Percentiles rank a stretch among this genome's conserved stretches.
Conservation (phyloP, 2,113 vertebrate genomes). For the Myiopsitta monachus region DNA sequence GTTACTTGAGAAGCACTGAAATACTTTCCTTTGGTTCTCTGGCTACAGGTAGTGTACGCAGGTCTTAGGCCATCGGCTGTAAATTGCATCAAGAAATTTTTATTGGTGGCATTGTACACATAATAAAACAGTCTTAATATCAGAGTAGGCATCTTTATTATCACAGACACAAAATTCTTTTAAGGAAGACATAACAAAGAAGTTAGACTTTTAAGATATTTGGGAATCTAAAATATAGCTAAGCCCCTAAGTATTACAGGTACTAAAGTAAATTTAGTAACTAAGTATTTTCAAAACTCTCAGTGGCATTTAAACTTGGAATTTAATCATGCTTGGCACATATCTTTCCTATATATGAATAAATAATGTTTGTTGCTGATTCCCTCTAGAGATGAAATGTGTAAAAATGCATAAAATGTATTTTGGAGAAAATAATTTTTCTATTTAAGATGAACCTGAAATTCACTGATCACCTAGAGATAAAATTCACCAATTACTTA, state of each 20-base stretch:
- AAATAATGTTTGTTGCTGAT: not conserved
- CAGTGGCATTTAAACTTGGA: not conserved
- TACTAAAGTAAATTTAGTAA: not conserved
- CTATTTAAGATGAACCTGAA: not conserved
- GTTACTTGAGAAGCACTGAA: not conserved
- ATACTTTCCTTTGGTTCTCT: not conserved
- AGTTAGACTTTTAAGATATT: not conserved
- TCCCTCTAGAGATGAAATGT: not conserved
- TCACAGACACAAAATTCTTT: not conserved
- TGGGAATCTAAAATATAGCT: not conserved
- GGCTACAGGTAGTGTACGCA: not conserved
- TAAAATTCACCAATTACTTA: not conserved
- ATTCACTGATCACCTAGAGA: not conserved
- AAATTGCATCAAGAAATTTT: not conserved
- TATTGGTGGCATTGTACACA: not conserved
- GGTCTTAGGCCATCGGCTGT: not conserved
- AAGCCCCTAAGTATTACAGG: not conserved
- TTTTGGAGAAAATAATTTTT: not conserved
- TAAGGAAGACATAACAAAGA: not conserved
- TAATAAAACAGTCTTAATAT: not conserved
- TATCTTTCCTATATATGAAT: not conserved
- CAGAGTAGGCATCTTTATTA: not conserved
- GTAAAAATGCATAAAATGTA: not conserved
- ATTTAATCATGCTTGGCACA: not conserved
- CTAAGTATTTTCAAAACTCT: not conserved